Evolutionary conservation across 2,113 vertebrate species (phyloP), one percentile per base, ranked within the genome.

Genomic region (Leuciscus idus): DNA sequence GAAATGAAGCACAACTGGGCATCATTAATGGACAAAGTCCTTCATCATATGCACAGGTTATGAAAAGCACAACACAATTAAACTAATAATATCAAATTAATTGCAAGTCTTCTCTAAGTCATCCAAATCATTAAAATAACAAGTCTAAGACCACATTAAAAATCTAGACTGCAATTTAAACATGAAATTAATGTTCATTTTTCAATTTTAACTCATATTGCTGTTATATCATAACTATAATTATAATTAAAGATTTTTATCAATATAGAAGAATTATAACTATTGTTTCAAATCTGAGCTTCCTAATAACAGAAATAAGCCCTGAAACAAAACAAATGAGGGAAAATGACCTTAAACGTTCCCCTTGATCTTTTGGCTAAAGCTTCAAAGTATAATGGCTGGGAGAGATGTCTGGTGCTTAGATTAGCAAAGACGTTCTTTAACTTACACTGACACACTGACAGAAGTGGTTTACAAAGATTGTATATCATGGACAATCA

Each of bases 341-440:
- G 68, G 81, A 83, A 73, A 72, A 83, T 39, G 6, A 83, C 81
- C 66, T 23, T 61, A 26, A 72, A 21, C 10, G 30, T 59, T 80
- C 13, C 23, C 28, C 33, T 61, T 55, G 39, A 73, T 61, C 84
- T n/a, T 30, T 79, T 72, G 79, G 43, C 57, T 83, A 21, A 81
- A 73, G 11, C 46, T 81, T 66, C 74, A 83, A 84, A 36, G 57
- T 28, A 77, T 72, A 52, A 83, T 33, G 23, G 68, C 85, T 88
- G 84, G 84, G 79, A 83, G 80, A 62, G 43, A 83, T n/a, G 15
- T 36, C 66, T 79, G 17, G 13, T 83, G 75, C 61, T 77, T 66
- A 62, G 84, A 85, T 89, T 88, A 86, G 83, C 33, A 72, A 83
- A 83, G 15, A 86, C 12, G 7, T 86, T 88, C 66, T 80, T 86